These are phyloP conservation scores for Salvelinus alpinus DNA, from an alignment of 2,113 vertebrate genomes.

Conservation along the genomic window DNA sequence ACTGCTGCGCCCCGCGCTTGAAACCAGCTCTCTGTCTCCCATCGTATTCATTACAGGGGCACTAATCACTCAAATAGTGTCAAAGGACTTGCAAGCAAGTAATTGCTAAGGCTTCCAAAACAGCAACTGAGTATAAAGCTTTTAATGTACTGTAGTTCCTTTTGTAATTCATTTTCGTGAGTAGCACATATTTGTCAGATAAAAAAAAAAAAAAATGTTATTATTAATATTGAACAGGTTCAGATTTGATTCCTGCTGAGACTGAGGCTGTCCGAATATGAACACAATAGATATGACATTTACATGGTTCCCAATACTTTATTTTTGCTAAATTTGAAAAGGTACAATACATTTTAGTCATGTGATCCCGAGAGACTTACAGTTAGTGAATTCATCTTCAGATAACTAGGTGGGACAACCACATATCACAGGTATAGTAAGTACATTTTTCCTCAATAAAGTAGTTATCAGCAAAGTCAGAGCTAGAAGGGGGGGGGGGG, in stretches of 20 bases:
- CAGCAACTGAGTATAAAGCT: neutral
- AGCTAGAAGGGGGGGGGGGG: too few relatives aligned
- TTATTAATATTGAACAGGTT: neutral
- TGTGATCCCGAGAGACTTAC: neutral
- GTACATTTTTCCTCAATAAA: too few relatives aligned
- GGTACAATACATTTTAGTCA: neutral
- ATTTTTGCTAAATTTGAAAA: neutral
- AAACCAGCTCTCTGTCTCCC: too few relatives aligned
- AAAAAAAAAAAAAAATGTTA: neutral
- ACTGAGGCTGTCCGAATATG: too few relatives aligned
- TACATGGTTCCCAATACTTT: neutral
- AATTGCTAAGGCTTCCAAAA: neutral
- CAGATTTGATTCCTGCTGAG: neutral
- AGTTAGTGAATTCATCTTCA: too few relatives aligned
- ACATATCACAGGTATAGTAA: too few relatives aligned
- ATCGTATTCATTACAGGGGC: neutral
- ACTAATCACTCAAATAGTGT: neutral
- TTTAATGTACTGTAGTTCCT: neutral
- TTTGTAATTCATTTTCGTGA: neutral
- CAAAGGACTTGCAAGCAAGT: neutral
- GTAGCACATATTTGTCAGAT: neutral
- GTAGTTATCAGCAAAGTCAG: too few relatives aligned
- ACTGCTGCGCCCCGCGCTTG: too few relatives aligned
- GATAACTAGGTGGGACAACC: too few relatives aligned
- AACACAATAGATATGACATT: too few relatives aligned